Conservation (phyloP, 37 sponge, comb jelly and placozoan genomes). For the Cliona cf. orientalis region DNA sequence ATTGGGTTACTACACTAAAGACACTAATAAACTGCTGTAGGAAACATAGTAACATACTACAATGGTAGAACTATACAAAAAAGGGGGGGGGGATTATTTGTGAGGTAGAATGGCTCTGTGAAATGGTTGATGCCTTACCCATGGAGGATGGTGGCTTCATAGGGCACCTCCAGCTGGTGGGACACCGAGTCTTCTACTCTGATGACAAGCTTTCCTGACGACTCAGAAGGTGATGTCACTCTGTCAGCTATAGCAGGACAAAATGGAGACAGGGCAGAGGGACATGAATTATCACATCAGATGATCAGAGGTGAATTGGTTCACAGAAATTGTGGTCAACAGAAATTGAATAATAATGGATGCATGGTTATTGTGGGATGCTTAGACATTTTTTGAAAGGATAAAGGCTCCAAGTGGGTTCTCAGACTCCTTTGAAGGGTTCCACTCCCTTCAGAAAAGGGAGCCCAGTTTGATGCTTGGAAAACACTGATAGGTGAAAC, state of each 20-base stretch:
- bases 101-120: neutral
- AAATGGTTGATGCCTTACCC: no score
- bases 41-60: neutral
- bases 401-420: no score
- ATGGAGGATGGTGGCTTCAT: slow-evolving; percentile 51
- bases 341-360: no score
- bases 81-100: neutral
- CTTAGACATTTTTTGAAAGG: no score
- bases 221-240: slow-evolving; percentile 2
- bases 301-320: no score
- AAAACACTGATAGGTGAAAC: no score
- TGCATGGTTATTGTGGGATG: no score
- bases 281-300: no score
- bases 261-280: neutral
- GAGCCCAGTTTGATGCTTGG: no score
- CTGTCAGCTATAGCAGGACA: slow-evolving; percentile 23
- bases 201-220: slow-evolving; percentile 37
- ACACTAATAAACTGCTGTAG: neutral
- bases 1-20: neutral
- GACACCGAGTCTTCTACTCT: slow-evolving; percentile 11
- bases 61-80: neutral
- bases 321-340: no score
- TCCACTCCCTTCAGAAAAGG: no score
- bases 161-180: slow-evolving; percentile 61
- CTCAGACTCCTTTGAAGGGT: no score